Base-by-base conservation (phyloP, 1,140 invertebrate genomes). In the Cyphomyrmex costatus region DNA sequence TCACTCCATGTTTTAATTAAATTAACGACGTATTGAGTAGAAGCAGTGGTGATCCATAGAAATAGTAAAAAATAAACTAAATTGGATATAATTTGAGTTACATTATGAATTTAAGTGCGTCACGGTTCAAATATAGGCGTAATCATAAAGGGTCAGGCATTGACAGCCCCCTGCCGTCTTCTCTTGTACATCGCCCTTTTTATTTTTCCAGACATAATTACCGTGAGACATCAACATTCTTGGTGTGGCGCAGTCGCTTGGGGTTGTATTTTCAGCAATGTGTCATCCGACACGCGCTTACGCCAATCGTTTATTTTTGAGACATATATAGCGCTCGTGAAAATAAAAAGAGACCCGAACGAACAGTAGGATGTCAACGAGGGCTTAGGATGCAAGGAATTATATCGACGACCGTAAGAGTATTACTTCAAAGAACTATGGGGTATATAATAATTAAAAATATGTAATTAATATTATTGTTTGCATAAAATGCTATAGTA, bases 241-340 rank as follows among this genome's bases (percentile, higher is more conserved):
- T 30, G 79, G 6, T n/a, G 65, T 27, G 10, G 8, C 14, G 19
- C 49, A 21, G 66, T 33, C 33, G 56, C 66, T 78, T 51, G 63
- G 30, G 88, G 71, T 90, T 83, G 85, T 93, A 93, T 93, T 93
- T 93, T 90, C 89, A 92, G 92, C 88, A 90, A 91, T 89, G 89
- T 90, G 89, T 92, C 92, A 90, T 79, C 85, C 89, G 77, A 85
- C 85, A 88, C 88, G 83, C 63, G 89, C 66, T 86, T 85, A 87
- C 86, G 86, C 85, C 73, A 68, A 49, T 49, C 86, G 90, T 93
- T 93, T 94, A 94, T 93, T 93, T 93, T 92, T 86, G 90, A 86
- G 74, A 85, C 79, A 71, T 65, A 77, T 85, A 83, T 86, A 66
- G 85, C 42, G 16, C 56, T 53, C 46, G 60, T 60, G 30, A 82